A percentile compares a stretch with the other conserved stretches of the same genome.
phyloP scores from a whole-genome alignment of 1,140 invertebrate species.

The Metopolophium dirhodum region DNA sequence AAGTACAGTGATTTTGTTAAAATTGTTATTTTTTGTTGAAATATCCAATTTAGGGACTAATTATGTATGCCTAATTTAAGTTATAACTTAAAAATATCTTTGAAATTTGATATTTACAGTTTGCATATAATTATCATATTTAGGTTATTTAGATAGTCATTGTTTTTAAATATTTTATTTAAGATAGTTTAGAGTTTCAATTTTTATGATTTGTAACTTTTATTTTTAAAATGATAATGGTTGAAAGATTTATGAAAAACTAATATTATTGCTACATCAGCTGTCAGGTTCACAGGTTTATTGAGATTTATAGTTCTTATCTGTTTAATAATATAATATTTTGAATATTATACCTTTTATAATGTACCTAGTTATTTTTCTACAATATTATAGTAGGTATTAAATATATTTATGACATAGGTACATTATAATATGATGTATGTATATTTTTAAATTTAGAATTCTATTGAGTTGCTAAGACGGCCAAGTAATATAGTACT shows the following conservation, averaged over 20 bases:
- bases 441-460: slow-evolving; percentile 7
- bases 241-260: not conserved
- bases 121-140: not conserved
- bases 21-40: no score
- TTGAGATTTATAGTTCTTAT: not conserved
- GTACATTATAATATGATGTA: not conserved
- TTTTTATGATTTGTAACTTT: not conserved
- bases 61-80: no score
- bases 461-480: not conserved
- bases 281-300: not conserved
- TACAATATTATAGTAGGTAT: not conserved
- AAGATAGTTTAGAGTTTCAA: not conserved
- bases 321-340: not conserved
- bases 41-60: no score
- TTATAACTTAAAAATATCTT: no score
- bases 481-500: not conserved
- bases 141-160: not conserved
- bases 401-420: not conserved
- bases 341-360: not conserved
- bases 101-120: no score
- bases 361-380: not conserved
- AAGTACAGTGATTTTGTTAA: no score
- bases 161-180: not conserved
- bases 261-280: not conserved
- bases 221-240: not conserved